Percentiles rank a stretch among this genome's conserved stretches.
phyloP scores from a whole-genome alignment of 2,113 vertebrate genomes.

The Urocolius indicus region DNA sequence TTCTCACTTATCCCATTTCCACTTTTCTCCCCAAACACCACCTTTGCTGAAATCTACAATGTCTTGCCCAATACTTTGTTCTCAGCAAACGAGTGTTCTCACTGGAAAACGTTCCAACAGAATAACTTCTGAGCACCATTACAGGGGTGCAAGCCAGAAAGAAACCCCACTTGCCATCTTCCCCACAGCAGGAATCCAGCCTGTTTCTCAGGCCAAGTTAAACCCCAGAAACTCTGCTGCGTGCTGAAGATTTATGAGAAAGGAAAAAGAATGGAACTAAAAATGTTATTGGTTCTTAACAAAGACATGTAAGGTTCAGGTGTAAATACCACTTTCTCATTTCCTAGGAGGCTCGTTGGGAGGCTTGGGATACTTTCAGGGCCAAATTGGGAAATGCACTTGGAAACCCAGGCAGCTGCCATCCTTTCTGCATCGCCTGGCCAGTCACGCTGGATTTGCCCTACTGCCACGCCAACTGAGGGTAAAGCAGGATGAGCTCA shows the following conservation, averaged over 20 bases:
- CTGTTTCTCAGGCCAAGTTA: background rate
- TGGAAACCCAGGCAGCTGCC: background rate
- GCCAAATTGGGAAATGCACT: background rate
- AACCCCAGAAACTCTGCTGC: background rate
- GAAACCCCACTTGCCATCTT: background rate
- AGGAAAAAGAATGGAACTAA: background rate
- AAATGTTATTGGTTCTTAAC: background rate
- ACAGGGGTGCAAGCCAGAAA: background rate
- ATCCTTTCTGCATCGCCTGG: background rate
- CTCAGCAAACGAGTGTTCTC: background rate
- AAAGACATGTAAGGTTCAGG: background rate
- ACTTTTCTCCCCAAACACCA: background rate
- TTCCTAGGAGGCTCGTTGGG: background rate
- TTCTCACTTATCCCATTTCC: background rate
- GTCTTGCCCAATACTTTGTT: background rate
- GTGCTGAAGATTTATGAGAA: background rate
- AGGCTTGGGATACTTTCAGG: background rate
- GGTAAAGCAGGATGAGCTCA: accelerated
- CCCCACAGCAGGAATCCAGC: background rate
- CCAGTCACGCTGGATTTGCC: accelerated
- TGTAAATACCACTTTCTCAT: background rate
- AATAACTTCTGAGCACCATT: background rate
- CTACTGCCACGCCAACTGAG: background rate
- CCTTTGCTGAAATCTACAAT: background rate
- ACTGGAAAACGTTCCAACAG: background rate